Conservation (phyloP, 2,888 invertebrate genomes). For the Hypercompe scribonia region DNA sequence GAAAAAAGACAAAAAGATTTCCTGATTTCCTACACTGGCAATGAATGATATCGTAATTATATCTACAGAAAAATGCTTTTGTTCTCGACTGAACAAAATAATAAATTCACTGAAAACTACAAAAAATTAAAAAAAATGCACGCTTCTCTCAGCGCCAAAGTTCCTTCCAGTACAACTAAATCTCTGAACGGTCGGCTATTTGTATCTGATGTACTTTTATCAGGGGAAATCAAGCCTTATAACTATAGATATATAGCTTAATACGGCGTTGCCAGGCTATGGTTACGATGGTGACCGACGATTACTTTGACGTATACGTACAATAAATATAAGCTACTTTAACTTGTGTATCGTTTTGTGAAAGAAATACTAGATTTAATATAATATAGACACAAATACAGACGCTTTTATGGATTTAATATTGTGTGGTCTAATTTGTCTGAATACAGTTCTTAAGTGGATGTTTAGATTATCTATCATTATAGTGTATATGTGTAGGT, state of each 20-base stretch:
- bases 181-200: conserved; percentile 65
- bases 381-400: conserved; percentile 6
- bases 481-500: no score
- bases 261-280: conserved; percentile 78
- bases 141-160: background rate
- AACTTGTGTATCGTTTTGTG: conserved; percentile 39
- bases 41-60: background rate
- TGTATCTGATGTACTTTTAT: conserved; percentile 75
- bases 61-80: background rate
- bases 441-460: no score
- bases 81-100: background rate
- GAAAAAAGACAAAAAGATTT: no score
- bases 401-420: background rate
- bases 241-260: conserved; percentile 67
- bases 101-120: background rate
- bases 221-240: conserved; percentile 82
- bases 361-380: conserved; percentile 31
- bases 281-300: conserved; percentile 80
- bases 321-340: conserved; percentile 40
- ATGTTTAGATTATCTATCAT: no score
- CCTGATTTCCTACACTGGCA: no score
- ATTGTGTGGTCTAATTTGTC: background rate
- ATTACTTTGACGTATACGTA: conserved; percentile 55
- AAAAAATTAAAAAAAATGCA: background rate
- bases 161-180: conserved; percentile 39